Evolutionary conservation across 1,140 invertebrate species (phyloP).

Genomic region (Metaphire vulgaris): DNA sequence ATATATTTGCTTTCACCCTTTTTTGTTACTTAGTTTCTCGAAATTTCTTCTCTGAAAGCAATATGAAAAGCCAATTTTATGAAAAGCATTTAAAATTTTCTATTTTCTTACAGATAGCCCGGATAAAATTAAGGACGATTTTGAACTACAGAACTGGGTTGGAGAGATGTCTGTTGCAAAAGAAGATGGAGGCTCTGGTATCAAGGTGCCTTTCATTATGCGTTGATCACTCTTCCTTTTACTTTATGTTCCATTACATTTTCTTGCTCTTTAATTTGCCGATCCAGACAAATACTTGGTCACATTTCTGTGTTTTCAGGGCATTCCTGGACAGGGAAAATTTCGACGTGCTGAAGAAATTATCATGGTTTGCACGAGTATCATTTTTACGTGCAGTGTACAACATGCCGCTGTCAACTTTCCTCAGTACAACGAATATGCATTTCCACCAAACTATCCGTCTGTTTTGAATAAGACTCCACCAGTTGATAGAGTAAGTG

Average conservation of each 20-base stretch:
- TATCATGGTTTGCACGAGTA: constrained; percentile 45
- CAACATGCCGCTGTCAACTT: constrained; percentile 55
- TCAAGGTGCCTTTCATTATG: constrained; percentile 29
- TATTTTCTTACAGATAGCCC: constrained; percentile 38
- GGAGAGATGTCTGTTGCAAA: constrained; percentile 40
- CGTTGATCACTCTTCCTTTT: too few relatives aligned
- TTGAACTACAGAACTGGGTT: constrained; percentile 47
- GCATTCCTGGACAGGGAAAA: constrained; percentile 41
- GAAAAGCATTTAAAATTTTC: too few relatives aligned
- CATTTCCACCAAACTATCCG: constrained; percentile 55
- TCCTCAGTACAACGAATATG: constrained; percentile 50
- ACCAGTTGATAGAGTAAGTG: constrained; percentile 51
- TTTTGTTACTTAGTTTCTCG: too few relatives aligned
- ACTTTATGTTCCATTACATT: too few relatives aligned
- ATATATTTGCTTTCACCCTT: too few relatives aligned
- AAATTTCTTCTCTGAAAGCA: too few relatives aligned
- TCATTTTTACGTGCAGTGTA: constrained; percentile 53
- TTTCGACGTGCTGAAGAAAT: constrained; percentile 47
- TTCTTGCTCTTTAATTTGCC: too few relatives aligned
- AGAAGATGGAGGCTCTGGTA: constrained; percentile 42
- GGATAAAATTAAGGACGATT: constrained; percentile 42
- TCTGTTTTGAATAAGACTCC: constrained; percentile 44
- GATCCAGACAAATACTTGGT: too few relatives aligned
- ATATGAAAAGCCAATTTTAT: too few relatives aligned
- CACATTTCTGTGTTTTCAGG: too few relatives aligned